These are phyloP conservation scores for Stichodactyla helianthus DNA, from an alignment of 64 coral and sea anemone species.

Conservation along the genomic window DNA sequence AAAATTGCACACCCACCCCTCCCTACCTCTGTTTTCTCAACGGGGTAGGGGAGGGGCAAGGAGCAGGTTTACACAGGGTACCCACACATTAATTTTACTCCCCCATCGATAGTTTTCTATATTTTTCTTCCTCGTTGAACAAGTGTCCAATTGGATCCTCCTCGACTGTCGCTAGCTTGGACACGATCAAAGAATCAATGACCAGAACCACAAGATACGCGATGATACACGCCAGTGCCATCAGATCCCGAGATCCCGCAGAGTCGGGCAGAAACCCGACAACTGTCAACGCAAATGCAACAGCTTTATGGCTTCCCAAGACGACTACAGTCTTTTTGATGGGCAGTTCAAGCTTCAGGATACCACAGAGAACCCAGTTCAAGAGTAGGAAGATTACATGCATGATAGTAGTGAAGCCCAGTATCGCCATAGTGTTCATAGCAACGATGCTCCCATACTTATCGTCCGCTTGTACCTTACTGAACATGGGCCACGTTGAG, in stretches of 20 bases:
- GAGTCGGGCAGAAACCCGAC: slow-evolving; percentile 47
- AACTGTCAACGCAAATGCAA: slow-evolving; percentile 63
- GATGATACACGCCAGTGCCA: slow-evolving; percentile 68
- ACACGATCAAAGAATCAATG: slow-evolving; percentile 69
- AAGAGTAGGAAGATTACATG: slow-evolving; percentile 78
- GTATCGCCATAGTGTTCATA: slow-evolving; percentile 71
- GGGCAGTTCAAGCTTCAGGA: slow-evolving; percentile 30
- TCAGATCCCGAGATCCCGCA: slow-evolving; percentile 65
- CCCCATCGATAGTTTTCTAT: slow-evolving; percentile 38
- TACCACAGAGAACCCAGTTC: slow-evolving; percentile 52
- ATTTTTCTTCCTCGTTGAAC: slow-evolving; percentile 12
- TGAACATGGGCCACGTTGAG: slow-evolving; percentile 66
- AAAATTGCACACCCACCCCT: too few species aligned
- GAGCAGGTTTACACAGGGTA: not conserved
- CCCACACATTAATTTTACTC: not conserved
- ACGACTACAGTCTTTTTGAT: slow-evolving; percentile 77
- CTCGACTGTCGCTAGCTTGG: slow-evolving; percentile 41
- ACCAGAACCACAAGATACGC: slow-evolving; percentile 64
- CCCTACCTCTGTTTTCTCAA: too few species aligned
- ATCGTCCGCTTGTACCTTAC: slow-evolving; percentile 34
- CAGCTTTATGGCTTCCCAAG: slow-evolving; percentile 70
- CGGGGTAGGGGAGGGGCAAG: not conserved
- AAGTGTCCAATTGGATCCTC: slow-evolving; percentile 43
- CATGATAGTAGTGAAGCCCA: slow-evolving; percentile 76
- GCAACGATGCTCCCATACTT: slow-evolving; percentile 50